Percentiles rank a stretch among this genome's conserved stretches.
These are phyloP conservation scores for Steinernema khuongi DNA, from an alignment of 1,140 invertebrate genomes.

Conservation along the genomic window DNA sequence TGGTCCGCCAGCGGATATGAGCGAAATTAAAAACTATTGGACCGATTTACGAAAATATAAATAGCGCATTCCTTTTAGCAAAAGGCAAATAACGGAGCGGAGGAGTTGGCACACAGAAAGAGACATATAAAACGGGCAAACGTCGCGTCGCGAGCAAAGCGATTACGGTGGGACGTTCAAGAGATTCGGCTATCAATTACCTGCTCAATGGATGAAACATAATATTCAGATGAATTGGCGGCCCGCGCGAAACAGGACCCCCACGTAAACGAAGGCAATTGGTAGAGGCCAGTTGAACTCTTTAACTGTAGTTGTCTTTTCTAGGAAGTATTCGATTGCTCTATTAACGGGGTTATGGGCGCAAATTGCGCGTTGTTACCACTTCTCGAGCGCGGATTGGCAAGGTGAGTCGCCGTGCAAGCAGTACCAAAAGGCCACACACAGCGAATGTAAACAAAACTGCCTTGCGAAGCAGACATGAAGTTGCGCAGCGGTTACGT, in stretches of 20 bases:
- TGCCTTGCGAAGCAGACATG: too few relatives aligned
- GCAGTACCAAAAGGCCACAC: too few relatives aligned
- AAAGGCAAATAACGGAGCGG: constrained; percentile 1
- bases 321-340: too few relatives aligned
- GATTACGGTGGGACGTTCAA: not conserved
- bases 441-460: too few relatives aligned
- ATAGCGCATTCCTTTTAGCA: not conserved
- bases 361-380: too few relatives aligned
- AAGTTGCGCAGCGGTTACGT: too few relatives aligned
- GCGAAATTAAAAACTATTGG: constrained; percentile 12
- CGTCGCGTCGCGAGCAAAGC: not conserved
- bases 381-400: too few relatives aligned
- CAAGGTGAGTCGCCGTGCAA: too few relatives aligned
- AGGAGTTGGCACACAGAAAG: constrained; percentile 10
- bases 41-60: not conserved
- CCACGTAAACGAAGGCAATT: too few relatives aligned
- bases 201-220: not conserved
- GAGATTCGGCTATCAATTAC: not conserved
- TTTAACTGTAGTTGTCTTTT: too few relatives aligned
- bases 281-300: too few relatives aligned
- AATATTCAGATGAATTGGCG: not conserved
- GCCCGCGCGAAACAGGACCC: not conserved
- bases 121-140: not conserved
- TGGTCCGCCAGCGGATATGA: not conserved
- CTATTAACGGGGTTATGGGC: too few relatives aligned